Conservation (phyloP, 1,140 invertebrate genomes). For the Brachionus rotundiformis region DNA sequence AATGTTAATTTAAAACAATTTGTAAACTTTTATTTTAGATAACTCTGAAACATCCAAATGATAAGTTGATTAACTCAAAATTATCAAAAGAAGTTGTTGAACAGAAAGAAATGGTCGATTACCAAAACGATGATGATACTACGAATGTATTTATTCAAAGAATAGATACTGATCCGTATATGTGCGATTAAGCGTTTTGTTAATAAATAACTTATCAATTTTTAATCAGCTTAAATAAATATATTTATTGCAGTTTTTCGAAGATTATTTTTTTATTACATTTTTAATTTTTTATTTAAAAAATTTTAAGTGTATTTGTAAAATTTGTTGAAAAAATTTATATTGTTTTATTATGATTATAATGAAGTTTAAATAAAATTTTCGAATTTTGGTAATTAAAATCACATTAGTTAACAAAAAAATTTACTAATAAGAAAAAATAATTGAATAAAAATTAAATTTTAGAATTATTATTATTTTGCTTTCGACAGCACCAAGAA, state of each 20-base stretch:
- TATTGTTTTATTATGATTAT: background rate
- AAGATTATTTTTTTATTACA: background rate
- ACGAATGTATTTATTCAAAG: conserved; percentile 26
- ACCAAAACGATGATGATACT: conserved; percentile 7
- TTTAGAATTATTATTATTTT: too few species aligned
- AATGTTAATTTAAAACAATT: background rate
- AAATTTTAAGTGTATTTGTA: background rate
- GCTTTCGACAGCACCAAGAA: too few species aligned
- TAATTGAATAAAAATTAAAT: too few species aligned
- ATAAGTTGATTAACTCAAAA: background rate
- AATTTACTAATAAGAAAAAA: background rate
- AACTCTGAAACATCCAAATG: conserved; percentile 44
- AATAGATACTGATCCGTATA: conserved; percentile 46
- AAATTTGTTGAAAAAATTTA: background rate
- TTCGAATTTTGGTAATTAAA: background rate
- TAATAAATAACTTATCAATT: background rate
- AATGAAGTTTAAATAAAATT: background rate
- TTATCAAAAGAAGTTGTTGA: conserved; percentile 11
- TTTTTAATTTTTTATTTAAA: background rate
- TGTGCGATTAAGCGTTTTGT: conserved; percentile 19
- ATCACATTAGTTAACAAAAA: background rate
- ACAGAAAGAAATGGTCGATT: conserved; percentile 13
- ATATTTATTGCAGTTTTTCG: background rate
- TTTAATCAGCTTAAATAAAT: background rate
- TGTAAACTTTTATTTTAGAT: background rate